Base-by-base conservation (phyloP, 2,888 invertebrate species). In the Eupithecia subfuscata region DNA sequence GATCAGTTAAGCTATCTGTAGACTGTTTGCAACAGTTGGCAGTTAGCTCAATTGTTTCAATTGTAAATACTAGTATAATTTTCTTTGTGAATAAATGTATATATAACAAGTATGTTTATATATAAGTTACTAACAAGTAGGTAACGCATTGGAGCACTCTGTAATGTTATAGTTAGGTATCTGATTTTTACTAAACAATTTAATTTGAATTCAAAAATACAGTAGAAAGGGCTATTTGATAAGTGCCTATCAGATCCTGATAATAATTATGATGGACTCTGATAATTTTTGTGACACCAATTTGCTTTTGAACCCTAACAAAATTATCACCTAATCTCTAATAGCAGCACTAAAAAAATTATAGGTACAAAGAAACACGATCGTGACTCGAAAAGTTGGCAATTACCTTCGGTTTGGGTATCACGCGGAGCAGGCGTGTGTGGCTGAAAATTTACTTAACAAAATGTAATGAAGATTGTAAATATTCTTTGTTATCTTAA, bases 351-450 rank as follows among this genome's bases (percentile, higher is more conserved):
- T 71, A 76, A 76, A 71, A 69, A 45, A 71, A 56, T 37, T 40
- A 40, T 40, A 40, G 40, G 67, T 69, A 69, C 71, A 71, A 74
- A 65, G 69, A 69, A 65, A 71, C 60, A n/a, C 12, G 70, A 60
- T 72, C 77, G 77, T 77, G 77, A 77, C 71, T 69, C 4, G 2
- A 45, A 30, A 30, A 34, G 71, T 69, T 67, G 56, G 63, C 52
- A 12, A 8, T 75, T 52, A 22, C 48, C 52, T 73, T 71, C 12
- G 14, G 48, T 60, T 48, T 12, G 25, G 56, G 18, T 69, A 74
- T 63, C 77, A 77, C 71, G 77, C 74, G 14, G 22, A 18, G 56
- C 8, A 25, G 2, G 43, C 77, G 74, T 77, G 77, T 56, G 22
- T 69, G 11, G 11, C 68, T 63, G 64, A 67, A 69, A 73, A 63